phyloP scores from a whole-genome alignment of 2,113 vertebrate genomes.

The Hydrochoerus hydrochaeris region DNA sequence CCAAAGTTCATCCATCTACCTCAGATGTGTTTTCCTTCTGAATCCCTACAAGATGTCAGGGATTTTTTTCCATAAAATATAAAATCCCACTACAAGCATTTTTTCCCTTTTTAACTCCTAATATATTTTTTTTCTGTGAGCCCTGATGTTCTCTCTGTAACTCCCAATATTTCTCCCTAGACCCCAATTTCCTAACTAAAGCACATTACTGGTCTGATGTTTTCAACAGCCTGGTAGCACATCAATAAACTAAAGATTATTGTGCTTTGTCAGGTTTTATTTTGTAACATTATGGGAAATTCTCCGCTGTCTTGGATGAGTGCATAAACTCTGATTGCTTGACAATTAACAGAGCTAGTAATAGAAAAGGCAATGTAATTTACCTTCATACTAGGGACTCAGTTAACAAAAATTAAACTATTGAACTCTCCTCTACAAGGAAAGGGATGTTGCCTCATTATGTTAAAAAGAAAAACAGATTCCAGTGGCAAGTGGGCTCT shows the following conservation, averaged over 20 bases:
- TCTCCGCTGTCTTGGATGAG: constrained; percentile 91
- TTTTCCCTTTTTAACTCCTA: constrained; percentile 74
- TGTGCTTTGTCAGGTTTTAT: constrained; percentile 94
- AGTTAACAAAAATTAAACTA: constrained; percentile 94
- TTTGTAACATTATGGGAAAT: constrained; percentile 92
- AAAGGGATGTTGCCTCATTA: constrained; percentile 88
- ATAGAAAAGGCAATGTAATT: constrained; percentile 92
- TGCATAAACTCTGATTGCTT: constrained; percentile 92
- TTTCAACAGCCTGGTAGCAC: constrained; percentile 87
- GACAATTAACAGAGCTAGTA: constrained; percentile 93
- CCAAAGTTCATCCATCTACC: constrained; percentile 37
- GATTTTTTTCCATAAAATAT: constrained; percentile 67
- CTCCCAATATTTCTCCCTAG: constrained; percentile 85
- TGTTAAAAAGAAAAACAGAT: constrained; percentile 86
- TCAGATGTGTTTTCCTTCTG: constrained; percentile 47
- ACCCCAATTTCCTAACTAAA: constrained; percentile 88
- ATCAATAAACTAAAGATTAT: constrained; percentile 93
- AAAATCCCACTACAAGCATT: constrained; percentile 77
- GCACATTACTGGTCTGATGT: constrained; percentile 87
- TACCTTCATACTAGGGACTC: constrained; percentile 91
- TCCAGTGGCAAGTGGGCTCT: constrained; percentile 80
- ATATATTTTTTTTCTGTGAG: constrained; percentile 69
- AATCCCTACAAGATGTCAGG: constrained; percentile 52
- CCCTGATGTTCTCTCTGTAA: constrained; percentile 79
- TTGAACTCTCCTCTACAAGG: constrained; percentile 89